Conservation (phyloP, 2,797 vertebrate genomes). For the Tapirus indicus region DNA sequence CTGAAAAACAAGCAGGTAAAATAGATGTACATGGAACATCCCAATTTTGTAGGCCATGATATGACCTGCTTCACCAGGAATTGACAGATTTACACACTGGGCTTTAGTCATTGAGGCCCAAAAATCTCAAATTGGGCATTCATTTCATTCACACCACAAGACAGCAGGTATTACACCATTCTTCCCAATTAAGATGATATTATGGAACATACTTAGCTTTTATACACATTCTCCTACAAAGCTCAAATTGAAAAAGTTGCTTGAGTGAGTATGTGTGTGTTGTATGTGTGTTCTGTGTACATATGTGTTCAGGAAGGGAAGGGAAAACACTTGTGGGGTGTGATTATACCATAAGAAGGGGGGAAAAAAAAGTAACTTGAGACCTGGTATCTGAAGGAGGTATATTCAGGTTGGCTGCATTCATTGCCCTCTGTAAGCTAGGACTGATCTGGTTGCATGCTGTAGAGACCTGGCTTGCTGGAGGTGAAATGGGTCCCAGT, state of each 20-base stretch:
- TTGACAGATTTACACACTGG: background rate
- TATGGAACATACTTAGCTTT: background rate
- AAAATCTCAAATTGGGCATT: background rate
- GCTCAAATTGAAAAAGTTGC: background rate
- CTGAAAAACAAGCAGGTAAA: background rate
- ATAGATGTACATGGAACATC: background rate
- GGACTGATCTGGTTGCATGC: conserved; percentile 87
- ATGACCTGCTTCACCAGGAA: background rate
- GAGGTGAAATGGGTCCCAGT: conserved; percentile 87
- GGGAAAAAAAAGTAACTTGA: conserved; percentile 82
- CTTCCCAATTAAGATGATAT: conserved; percentile 15
- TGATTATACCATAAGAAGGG: conserved; percentile 71
- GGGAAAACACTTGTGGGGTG: conserved; percentile 22
- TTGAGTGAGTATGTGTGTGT: background rate
- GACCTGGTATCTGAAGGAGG: conserved; percentile 95
- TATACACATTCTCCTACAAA: conserved; percentile 22
- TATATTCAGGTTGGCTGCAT: conserved; percentile 88
- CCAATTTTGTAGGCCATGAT: background rate
- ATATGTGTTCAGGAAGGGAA: background rate
- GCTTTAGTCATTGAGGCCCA: background rate
- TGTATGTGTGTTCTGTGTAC: background rate
- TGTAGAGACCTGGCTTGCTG: conserved; percentile 87
- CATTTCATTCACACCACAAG: background rate
- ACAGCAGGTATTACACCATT: background rate
- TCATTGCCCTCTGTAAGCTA: conserved; percentile 88